Base-by-base conservation (phyloP, 2,888 invertebrate species). In the Acronicta alni region DNA sequence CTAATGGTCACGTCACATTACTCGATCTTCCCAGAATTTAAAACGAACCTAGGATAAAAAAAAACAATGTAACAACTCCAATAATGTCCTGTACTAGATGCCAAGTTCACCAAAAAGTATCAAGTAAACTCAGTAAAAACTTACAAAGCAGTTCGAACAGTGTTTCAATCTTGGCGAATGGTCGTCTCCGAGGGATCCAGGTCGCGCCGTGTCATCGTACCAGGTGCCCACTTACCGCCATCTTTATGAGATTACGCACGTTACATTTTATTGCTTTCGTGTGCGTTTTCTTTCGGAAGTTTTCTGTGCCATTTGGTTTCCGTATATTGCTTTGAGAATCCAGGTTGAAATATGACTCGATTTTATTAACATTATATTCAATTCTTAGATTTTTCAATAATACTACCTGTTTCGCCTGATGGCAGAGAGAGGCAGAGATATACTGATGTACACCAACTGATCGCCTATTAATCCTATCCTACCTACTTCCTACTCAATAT, bases 251-350 rank as follows among this genome's bases (percentile, higher is more conserved):
- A 53, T 52, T 38, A 35, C 52, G 30, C 66, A 51, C 38, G 20
- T 59, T 45, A 48, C 35, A 48, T 67, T 52, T 67, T 60, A 67
- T 52, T 60, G 52, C 51, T 2, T 18, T 3, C 41, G 41, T 48
- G 35, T 48, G 32, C 17, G 44, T 52, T 67, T 35, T 15, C 42
- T 37, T 9, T 3, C 7, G 20, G 16, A 23, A 20, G 47, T 59
- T 43, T 37, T 37, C 12, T 46, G n/a, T 30, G 18, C 38, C 14
- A 42, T 67, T 54, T 38, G 16, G 32, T 37, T 39, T 32, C 43
- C 30, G 30, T 53, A 30, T 12, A 12, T 30, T 30, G 12, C 12
- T 30, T 12, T 12, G 9, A 26, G 9, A 6, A 23, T 26, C 9
- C 9, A 26, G 9, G n/a, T n/a, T n/a, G n/a, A n/a, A 26, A 26